Evolutionary conservation across 1,140 invertebrate genomes (phyloP).

Genomic region (Radopholus similis): DNA sequence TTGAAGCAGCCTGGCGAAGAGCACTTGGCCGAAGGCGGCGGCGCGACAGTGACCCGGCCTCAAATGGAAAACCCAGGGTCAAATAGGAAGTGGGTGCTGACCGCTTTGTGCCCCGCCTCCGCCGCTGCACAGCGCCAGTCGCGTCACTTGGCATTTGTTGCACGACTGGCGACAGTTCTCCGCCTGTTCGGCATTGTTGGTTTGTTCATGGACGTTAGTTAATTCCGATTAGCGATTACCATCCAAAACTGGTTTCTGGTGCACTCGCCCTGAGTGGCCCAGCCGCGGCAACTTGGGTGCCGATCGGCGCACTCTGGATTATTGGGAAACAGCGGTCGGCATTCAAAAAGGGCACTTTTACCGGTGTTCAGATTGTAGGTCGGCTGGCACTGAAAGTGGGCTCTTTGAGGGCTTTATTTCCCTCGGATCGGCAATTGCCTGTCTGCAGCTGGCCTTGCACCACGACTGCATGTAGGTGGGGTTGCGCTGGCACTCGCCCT

Average conservation of each 20-base stretch:
- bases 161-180: conserved; percentile 40
- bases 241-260: conserved; percentile 40
- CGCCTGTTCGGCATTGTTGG: background rate
- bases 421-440: conserved; percentile 14
- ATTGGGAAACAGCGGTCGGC: background rate
- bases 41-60: background rate
- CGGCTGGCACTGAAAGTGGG: background rate
- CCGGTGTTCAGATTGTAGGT: conserved; percentile 2
- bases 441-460: conserved; percentile 47
- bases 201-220: background rate
- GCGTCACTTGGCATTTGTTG: conserved; percentile 25
- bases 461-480: conserved; percentile 41
- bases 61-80: background rate
- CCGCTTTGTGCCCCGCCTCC: background rate
- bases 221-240: background rate
- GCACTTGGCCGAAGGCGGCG: conserved; percentile 20
- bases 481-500: conserved; percentile 40
- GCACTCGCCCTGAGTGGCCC: conserved; percentile 44
- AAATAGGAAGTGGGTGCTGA: background rate
- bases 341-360: background rate
- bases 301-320: conserved; percentile 44
- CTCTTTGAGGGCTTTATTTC: background rate
- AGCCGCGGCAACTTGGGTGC: conserved; percentile 37
- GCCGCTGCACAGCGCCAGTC: conserved; percentile 22
- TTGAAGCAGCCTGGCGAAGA: conserved; percentile 39